These are phyloP conservation scores for Macrotrachela quadricornifera DNA, from an alignment of 1,140 invertebrate genomes.

Conservation along the genomic window DNA sequence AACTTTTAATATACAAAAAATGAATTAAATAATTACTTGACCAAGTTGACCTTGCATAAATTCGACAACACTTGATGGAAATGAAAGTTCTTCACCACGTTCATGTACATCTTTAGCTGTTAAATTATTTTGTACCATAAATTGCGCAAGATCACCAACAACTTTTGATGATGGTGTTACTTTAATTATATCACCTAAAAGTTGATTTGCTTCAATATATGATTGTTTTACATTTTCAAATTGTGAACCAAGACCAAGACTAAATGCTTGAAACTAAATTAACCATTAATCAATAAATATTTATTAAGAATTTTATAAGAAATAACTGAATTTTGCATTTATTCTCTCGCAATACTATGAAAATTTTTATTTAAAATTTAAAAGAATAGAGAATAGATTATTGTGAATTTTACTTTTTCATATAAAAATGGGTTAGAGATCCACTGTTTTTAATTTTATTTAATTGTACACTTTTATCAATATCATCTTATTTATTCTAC, in stretches of 20 bases:
- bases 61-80: constrained; percentile 90
- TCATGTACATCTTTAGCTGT: constrained; percentile 57
- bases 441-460: too few species aligned
- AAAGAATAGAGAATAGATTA: too few species aligned
- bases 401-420: too few species aligned
- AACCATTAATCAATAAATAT: too few species aligned
- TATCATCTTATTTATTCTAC: too few species aligned
- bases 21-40: constrained; percentile 46
- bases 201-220: constrained; percentile 76
- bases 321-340: too few species aligned
- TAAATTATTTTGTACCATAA: constrained; percentile 98
- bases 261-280: constrained; percentile 64
- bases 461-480: too few species aligned
- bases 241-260: constrained; percentile 81
- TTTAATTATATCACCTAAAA: constrained; percentile 92
- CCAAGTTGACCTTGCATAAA: constrained; percentile 92
- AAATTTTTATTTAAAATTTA: too few species aligned
- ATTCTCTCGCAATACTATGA: too few species aligned
- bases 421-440: too few species aligned
- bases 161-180: constrained; percentile 96
- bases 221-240: constrained; percentile 93
- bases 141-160: constrained; percentile 93
- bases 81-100: constrained; percentile 77
- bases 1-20: not conserved
- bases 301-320: too few species aligned